Base-by-base conservation (phyloP, 2,797 vertebrate species). In the Acipenser oxyrinchus region DNA sequence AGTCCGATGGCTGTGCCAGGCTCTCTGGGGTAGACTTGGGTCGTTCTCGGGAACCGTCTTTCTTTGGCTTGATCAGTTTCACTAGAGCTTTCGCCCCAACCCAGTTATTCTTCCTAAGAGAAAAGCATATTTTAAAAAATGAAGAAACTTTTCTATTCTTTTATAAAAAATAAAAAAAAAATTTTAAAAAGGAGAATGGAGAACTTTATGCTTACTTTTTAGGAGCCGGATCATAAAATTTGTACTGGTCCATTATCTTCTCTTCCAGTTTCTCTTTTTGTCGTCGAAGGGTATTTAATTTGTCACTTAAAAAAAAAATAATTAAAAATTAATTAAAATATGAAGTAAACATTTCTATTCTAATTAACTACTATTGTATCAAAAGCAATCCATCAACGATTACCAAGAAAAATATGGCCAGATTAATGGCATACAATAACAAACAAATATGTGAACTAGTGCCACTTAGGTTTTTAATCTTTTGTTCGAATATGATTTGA, bases 171-270 rank as follows among this genome's bases (percentile, higher is more conserved):
- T 1, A 18, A 18, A 18, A 18, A 18, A 18, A 18, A 18, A 18
- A 18, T 1, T 48, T 48, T 3, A 23, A 3, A 60, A 66, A 8
- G 9, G 7, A 64, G 8, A 7, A 15, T 10, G 48, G 13, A 18
- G n/a, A 49, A 6, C 8, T 61, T 1, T 6, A 13, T 13, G 84
- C 89, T 85, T 81, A 94, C 96, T 95, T 97, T 87, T 98, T 98
- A 6, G 94, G 95, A 61, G 92, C 76, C n/a, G 95, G 95, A 78
- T 98, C 95, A 37, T 97, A 96, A 76, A 98, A 98, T 79, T 96
- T 97, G 81, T 98, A 98, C 75, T 98, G 96, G 80, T 99, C 95
- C 96, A 98, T 98, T 77, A 99, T 99, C 82, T 99, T 99, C 77
- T 98, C 96, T 75, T 98, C 95, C 48, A 96, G 84, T 71, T 96